Conservation (phyloP, 2,888 invertebrate species). For the Thereva unica region DNA sequence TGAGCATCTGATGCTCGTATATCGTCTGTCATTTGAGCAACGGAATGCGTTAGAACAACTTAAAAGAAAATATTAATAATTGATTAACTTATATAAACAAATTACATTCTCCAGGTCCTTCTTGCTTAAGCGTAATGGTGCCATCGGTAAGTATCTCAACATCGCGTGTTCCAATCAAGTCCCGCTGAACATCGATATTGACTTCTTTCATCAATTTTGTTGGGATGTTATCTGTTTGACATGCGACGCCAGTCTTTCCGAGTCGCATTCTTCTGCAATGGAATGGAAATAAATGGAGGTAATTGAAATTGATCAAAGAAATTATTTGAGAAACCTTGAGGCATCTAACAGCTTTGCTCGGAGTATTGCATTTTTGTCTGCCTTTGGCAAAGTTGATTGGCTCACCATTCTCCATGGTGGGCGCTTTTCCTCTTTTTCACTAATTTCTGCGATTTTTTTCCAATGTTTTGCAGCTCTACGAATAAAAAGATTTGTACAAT, state of each 20-base stretch:
- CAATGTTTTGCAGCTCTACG: constrained; percentile 51
- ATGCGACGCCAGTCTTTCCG: constrained; percentile 49
- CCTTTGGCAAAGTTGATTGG: constrained; percentile 53
- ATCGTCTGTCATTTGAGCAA: constrained; percentile 55
- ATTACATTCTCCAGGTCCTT: constrained; percentile 52
- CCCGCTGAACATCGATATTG: constrained; percentile 49
- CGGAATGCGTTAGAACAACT: constrained; percentile 57
- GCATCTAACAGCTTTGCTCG: constrained; percentile 56
- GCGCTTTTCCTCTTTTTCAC: constrained; percentile 50
- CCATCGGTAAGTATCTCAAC: constrained; percentile 55
- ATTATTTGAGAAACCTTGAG: constrained; percentile 49
- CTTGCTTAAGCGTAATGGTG: constrained; percentile 49
- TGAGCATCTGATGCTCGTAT: constrained; percentile 45
- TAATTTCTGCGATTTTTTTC: constrained; percentile 53
- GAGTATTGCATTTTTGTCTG: constrained; percentile 55
- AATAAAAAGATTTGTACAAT: neutral
- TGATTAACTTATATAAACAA: constrained; percentile 27
- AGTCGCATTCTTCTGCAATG: constrained; percentile 51
- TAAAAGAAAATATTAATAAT: constrained; percentile 35
- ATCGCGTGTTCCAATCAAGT: constrained; percentile 50
- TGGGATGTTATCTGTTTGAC: constrained; percentile 53
- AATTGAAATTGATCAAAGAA: neutral
- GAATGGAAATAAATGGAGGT: constrained; percentile 2
- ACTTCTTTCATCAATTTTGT: constrained; percentile 53
- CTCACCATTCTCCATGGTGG: constrained; percentile 57